These are phyloP conservation scores for Caenorhabditis uteleia DNA, from an alignment of 2,888 invertebrate species.

Conservation along the genomic window DNA sequence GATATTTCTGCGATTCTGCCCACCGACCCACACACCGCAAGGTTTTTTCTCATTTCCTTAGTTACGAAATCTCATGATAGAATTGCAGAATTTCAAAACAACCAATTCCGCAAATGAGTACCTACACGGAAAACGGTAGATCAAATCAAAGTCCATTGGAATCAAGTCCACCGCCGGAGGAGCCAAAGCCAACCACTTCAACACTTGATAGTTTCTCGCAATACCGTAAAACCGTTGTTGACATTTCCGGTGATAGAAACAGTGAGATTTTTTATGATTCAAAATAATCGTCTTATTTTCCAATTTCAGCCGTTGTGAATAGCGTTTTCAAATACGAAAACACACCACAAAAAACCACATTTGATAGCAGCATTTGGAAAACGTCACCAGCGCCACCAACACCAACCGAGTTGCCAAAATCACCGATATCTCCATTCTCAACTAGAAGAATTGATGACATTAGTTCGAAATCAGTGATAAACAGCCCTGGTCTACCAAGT, in stretches of 20 bases:
- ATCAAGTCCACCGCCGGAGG: slow-evolving; percentile 41
- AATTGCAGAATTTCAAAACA: slow-evolving; percentile 31
- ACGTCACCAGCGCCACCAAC: slow-evolving; percentile 13
- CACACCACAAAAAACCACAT: no score
- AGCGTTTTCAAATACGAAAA: slow-evolving; percentile 39
- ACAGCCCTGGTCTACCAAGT: slow-evolving; percentile 13
- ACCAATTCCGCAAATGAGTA: slow-evolving; percentile 25
- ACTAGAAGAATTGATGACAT: slow-evolving; percentile 36
- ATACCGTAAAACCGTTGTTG: slow-evolving; percentile 27
- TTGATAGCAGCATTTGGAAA: slow-evolving; percentile 2
- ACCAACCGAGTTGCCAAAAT: slow-evolving; percentile 5
- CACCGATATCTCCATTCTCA: slow-evolving; percentile 10
- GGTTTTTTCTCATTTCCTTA: slow-evolving; percentile 6
- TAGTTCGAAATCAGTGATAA: slow-evolving; percentile 26
- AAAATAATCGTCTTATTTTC: slow-evolving; percentile 2
- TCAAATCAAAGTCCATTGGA: no score
- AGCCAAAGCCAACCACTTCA: slow-evolving; percentile 32
- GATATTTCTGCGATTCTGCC: slow-evolving; percentile 22
- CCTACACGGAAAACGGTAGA: no score
- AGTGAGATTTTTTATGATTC: slow-evolving; percentile 6
- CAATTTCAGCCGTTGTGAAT: slow-evolving; percentile 24
- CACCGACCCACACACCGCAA: slow-evolving; percentile 35
- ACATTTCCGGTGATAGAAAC: slow-evolving; percentile 24
- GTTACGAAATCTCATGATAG: not conserved
- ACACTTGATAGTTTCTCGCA: slow-evolving; percentile 22